Evolutionary conservation across 2,888 invertebrate species (phyloP), one percentile per base, ranked within the genome.

Genomic region (Orgyia antiqua): DNA sequence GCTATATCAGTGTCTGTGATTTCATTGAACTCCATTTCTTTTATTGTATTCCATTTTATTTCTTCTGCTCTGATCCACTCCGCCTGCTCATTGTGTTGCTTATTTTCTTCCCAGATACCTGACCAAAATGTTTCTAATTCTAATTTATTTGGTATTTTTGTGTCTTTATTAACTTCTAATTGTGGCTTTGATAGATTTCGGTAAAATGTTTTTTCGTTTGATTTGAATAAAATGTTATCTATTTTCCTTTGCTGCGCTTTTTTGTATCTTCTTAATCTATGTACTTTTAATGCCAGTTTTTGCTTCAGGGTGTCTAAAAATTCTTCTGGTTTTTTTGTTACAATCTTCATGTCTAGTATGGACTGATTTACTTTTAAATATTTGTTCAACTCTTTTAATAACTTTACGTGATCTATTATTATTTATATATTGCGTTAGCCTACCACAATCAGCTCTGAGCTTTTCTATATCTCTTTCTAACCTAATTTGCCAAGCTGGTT

Each of bases 211-310:
- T 21, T 21, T 10, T 21, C 21, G 6, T 10, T 21, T 9, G 10
- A 4, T 10, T 2, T 3, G 10, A 35, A 31, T 20, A 24, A 11
- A 2, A 3, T 25, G 15, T 35, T 35, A 19, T 35, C 31, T 1
- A 24, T 19, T 20, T 11, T 31, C 1, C 24, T 15, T 18, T 31
- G 24, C 13, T 24, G 27, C 9, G 35, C 19, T 15, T 35, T 35
- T n/a, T n/a, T n/a, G n/a, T 35, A 35, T 24, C 35, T 25, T 10
- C 3, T 10, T 6, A 34, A 9, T 21, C 34, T 26, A n/a, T 30
- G 29, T 6, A 17, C 18, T 19, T 30, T 24, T 12, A 30, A 13
- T 4, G 30, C 30, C n/a, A 30, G 18, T 9, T 30, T 29, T 17
- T 34, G 34, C 19, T 34, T 15, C 25, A 27, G 21, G 2, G 21